Evolutionary conservation across 2,797 vertebrate species (phyloP), one percentile per base, ranked within the genome.

Genomic region (Allobates femoralis): DNA sequence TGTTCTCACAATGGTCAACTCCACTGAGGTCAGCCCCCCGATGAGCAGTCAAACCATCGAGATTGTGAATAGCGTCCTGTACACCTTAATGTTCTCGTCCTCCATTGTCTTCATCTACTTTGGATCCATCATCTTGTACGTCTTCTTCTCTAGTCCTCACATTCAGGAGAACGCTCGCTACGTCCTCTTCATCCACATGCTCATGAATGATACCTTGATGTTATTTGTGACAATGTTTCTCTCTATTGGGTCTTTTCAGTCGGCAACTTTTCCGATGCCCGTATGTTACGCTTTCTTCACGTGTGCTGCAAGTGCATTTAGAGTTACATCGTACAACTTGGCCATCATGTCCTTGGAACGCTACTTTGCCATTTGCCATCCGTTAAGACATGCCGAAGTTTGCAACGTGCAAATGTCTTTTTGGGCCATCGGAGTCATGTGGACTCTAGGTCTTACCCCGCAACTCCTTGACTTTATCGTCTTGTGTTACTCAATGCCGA

Each of bases 261-360:
- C 18, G 3, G 7, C 66, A 3, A 16, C 12, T 21, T 14, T 81
- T 4, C 79, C 60, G 10, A 26, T 66, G 3, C 37, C 58, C 15
- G 3, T 81, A 10, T 81, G 79, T 28, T 81, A 64, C 60, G 3
- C 51, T 11, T 2, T 81, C 19, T 19, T 81, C 26, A 50, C 14
- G 0, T 18, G 28, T 5, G 11, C 79, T 15, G 0, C 41, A 23
- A 11, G 28, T 10, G 34, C 80, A 69, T 69, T 82, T n/a, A 67
- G 58, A n/a, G 30, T 82, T 3, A 82, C 80, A n/a, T n/a, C 93
- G 0, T 87, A 94, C 71, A 94, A 95, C 86, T 89, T 96, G 77
- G 94, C 95, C 0, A 88, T 93, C 34, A 96, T 96, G 95, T 95
- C 94, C 8, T 90, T 96, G 78, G 95, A 95, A n/a, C n/a, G n/a